A percentile compares a stretch with the other conserved stretches of the same genome.
Evolutionary conservation across 2,113 vertebrate genomes (phyloP).

Genomic region (Brachionichthys hirsutus): DNA sequence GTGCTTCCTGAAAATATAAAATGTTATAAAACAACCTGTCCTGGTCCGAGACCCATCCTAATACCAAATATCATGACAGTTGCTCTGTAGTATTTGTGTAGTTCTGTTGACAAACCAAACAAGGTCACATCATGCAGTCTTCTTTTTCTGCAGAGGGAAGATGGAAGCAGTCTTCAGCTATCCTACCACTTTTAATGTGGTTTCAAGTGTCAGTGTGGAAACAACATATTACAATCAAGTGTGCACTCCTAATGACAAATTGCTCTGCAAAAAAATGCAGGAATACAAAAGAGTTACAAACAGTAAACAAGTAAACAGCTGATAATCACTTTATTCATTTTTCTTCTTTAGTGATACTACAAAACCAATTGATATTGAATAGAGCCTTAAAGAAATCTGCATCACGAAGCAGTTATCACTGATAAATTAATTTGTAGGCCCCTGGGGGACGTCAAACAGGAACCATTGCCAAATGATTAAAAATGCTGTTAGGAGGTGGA

Average conservation of each 20-base stretch:
- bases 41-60: too few species aligned
- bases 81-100: too few species aligned
- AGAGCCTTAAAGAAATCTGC: not conserved
- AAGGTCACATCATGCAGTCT: not conserved
- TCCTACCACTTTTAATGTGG: conserved; percentile 28
- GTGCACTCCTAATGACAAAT: conserved; percentile 1
- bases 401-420: not conserved
- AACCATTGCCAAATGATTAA: not conserved
- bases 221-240: conserved; percentile 12
- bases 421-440: not conserved
- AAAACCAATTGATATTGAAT: not conserved
- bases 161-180: not conserved
- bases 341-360: not conserved
- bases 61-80: too few species aligned
- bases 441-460: not conserved
- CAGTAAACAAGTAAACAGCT: conserved; percentile 18
- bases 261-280: conserved; percentile 22
- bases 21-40: too few species aligned
- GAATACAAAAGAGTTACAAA: conserved; percentile 26
- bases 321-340: too few species aligned
- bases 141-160: not conserved
- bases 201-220: not conserved
- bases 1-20: too few species aligned
- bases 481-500: not conserved
- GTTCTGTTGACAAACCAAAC: too few species aligned